Percentiles rank a stretch among this genome's conserved stretches.
Evolutionary conservation across 2,113 vertebrate species (phyloP).

Genomic region (Siphamia tubifer): DNA sequence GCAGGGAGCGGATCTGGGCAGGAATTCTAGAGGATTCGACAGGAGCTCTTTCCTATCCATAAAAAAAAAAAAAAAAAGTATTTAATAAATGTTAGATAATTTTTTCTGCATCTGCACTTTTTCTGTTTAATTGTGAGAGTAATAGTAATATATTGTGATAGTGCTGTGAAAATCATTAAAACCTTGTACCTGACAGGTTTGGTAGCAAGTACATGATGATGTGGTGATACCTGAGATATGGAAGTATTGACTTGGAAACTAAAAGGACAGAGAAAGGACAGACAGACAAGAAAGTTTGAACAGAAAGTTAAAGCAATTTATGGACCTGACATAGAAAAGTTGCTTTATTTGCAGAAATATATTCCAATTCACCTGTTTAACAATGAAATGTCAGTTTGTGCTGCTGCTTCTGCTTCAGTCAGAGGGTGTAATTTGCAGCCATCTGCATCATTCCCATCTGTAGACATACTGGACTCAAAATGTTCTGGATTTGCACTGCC

Average conservation of each 20-base stretch:
- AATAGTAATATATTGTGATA: not conserved
- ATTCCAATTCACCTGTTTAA: slow-evolving; percentile 1
- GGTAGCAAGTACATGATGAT: not conserved
- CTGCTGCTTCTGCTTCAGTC: not conserved
- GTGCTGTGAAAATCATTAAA: not conserved
- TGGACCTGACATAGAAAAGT: not conserved
- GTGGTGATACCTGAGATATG: not conserved
- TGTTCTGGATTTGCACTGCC: slow-evolving; percentile 21
- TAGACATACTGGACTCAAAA: not conserved
- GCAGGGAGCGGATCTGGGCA: slow-evolving; percentile 41
- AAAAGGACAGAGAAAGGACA: not conserved
- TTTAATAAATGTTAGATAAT: no score
- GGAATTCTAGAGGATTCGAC: slow-evolving; percentile 65
- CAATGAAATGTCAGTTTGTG: slow-evolving; percentile 5
- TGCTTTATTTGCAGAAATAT: not conserved
- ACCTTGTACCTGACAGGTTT: slow-evolving; percentile 30
- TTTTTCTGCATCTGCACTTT: not conserved
- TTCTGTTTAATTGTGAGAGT: not conserved
- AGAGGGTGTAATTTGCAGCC: not conserved
- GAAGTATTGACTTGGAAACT: not conserved
- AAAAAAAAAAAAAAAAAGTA: no score
- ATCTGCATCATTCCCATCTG: not conserved
- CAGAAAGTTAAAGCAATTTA: not conserved
- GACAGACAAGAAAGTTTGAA: not conserved
- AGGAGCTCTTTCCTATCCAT: slow-evolving; percentile 52